phyloP scores from a whole-genome alignment of 2,797 vertebrate species.

The Falco cherrug region DNA sequence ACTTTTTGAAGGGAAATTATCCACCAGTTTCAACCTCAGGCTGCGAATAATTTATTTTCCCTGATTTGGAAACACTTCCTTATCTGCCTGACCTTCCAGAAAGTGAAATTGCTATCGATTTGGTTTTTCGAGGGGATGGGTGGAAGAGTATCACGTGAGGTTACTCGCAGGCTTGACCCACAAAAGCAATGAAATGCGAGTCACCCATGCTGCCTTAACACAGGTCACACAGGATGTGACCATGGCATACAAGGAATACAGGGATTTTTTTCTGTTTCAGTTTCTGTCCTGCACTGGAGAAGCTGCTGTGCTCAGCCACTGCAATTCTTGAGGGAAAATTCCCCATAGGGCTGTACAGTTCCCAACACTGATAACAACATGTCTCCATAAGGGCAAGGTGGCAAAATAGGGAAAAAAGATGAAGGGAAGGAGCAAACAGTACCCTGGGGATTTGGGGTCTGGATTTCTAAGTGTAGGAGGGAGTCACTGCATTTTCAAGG shows the following conservation, averaged over 20 bases:
- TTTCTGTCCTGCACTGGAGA: neutral
- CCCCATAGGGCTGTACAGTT: neutral
- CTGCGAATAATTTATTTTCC: neutral
- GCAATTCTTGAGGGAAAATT: neutral
- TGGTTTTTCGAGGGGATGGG: neutral
- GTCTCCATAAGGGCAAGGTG: neutral
- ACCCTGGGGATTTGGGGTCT: neutral
- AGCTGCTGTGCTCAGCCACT: neutral
- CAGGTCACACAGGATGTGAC: neutral
- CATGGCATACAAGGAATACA: rapidly evolving
- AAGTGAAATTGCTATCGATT: neutral
- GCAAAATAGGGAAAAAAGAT: neutral
- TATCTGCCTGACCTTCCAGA: neutral
- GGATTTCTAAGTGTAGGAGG: neutral
- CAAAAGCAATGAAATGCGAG: neutral
- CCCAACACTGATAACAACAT: neutral
- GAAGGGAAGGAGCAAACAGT: neutral
- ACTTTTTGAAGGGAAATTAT: neutral
- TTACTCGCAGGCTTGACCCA: neutral
- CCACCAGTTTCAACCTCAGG: neutral
- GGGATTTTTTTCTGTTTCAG: neutral
- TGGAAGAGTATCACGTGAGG: neutral
- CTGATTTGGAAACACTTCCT: neutral
- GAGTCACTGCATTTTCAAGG: neutral
- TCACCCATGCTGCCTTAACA: neutral